A percentile compares a stretch with the other conserved stretches of the same genome.
These are phyloP conservation scores for Argyresthia albistria DNA, from an alignment of 2,888 invertebrate genomes.

Conservation along the genomic window DNA sequence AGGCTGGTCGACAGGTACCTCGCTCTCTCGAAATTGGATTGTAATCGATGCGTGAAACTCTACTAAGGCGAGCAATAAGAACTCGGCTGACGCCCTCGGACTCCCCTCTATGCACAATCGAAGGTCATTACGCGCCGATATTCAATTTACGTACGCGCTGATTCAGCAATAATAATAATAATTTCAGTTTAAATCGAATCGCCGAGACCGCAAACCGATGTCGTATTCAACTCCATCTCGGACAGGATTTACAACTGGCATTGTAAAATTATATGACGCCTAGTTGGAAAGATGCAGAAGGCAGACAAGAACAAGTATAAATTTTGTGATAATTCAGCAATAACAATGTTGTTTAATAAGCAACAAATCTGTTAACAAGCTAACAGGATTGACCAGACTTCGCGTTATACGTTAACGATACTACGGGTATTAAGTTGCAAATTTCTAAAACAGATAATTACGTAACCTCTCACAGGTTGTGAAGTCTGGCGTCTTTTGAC, in stretches of 20 bases:
- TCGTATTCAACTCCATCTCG: neutral
- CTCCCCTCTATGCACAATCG: constrained; percentile 48
- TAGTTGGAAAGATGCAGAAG: neutral
- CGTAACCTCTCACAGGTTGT: constrained; percentile 19
- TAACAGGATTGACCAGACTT: neutral
- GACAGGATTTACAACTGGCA: neutral
- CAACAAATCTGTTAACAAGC: constrained; percentile 1
- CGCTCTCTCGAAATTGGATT: constrained; percentile 58
- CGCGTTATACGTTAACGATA: constrained; percentile 1
- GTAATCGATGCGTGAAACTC: constrained; percentile 64
- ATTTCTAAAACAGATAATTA: neutral
- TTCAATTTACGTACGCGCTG: constrained; percentile 54
- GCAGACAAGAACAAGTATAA: neutral
- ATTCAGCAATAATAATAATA: constrained; percentile 38
- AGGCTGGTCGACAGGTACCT: constrained; percentile 55
- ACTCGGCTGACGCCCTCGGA: constrained; percentile 37
- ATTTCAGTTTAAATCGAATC: constrained; percentile 7
- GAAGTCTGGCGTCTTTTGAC: constrained; percentile 27
- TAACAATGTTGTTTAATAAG: constrained; percentile 1
- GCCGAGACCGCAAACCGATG: neutral
- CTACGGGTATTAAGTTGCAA: constrained; percentile 1
- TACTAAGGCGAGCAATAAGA: constrained; percentile 42
- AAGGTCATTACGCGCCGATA: constrained; percentile 53
- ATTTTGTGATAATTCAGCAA: neutral
- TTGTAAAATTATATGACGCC: neutral